Evolutionary conservation across 2,113 vertebrate genomes (phyloP), one percentile per base, ranked within the genome.

Genomic region (Acanthochromis polyacanthus): DNA sequence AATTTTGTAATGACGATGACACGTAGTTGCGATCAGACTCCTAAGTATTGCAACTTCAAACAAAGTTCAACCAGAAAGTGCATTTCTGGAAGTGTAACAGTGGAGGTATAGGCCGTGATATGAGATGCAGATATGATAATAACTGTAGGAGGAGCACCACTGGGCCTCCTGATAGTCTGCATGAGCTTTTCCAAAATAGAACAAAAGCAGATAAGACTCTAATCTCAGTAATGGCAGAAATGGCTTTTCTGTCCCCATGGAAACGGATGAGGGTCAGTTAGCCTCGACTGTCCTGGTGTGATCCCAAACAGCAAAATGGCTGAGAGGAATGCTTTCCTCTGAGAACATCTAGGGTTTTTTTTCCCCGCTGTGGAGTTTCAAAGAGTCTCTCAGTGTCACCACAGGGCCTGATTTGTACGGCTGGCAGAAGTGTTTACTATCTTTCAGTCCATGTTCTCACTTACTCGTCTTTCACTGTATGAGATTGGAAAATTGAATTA

Each of bases 161-260:
- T 0, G 15, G 38, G 64, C 59, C 52, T 10, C 57, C 58, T 64
- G 74, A 86, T 79, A 81, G 75, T 62, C 77, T 50, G 61, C 61
- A 62, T 40, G 81, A 77, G 82, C 79, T 66, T 56, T 80, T 88
- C 60, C 51, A 80, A 90, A 89, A 78, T 78, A 85, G 85, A 90
- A 88, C 78, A 83, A 80, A 85, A 83, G 78, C 80, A 91, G 91
- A 92, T 93, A 89, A 91, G 85, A 76, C 79, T 74, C 59, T 92
- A 92, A 92, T 92, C 92, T 92, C 84, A 68, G 82, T 89, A 88
- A 92, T 86, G 77, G 55, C 88, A 77, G 60, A 90, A 89, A 89
- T 90, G 83, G 84, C 76, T 90, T 90, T 87, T 86, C 69, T 23
- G 83, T 93, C 87, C 71, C 92, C 83, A 90, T 90, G 88, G 85